Conservation (phyloP, 1,140 invertebrate genomes). For the Pteromalus puparum region DNA sequence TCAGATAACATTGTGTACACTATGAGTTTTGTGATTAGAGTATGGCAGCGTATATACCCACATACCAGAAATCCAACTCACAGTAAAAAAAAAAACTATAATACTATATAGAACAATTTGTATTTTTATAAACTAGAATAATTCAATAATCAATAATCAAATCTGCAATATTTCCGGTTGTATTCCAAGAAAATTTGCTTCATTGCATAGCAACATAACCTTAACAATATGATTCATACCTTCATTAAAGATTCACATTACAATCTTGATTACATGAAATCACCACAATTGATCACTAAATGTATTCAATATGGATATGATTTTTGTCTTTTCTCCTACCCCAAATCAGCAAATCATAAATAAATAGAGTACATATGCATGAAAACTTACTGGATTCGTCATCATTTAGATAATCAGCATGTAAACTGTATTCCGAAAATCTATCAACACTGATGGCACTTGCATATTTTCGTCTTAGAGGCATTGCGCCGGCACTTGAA, state of each 20-base stretch:
- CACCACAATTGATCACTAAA: neutral
- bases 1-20: too few relatives aligned
- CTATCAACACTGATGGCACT: conserved; percentile 66
- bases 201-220: neutral
- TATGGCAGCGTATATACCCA: too few relatives aligned
- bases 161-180: too few relatives aligned
- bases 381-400: conserved; percentile 59
- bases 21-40: too few relatives aligned
- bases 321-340: neutral
- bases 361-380: neutral
- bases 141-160: neutral
- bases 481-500: conserved; percentile 53
- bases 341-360: neutral
- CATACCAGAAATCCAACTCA: too few relatives aligned
- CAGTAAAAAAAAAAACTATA: neutral
- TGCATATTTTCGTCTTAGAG: conserved; percentile 59
- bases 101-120: neutral
- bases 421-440: conserved; percentile 65
- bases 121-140: neutral
- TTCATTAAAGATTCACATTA: conserved; percentile 12
- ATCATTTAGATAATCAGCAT: conserved; percentile 55
- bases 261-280: conserved; percentile 9
- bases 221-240: neutral
- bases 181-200: too few relatives aligned
- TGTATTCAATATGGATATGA: neutral